Base-by-base conservation (phyloP, 2,888 invertebrate species). In the Microchrysa polita region DNA sequence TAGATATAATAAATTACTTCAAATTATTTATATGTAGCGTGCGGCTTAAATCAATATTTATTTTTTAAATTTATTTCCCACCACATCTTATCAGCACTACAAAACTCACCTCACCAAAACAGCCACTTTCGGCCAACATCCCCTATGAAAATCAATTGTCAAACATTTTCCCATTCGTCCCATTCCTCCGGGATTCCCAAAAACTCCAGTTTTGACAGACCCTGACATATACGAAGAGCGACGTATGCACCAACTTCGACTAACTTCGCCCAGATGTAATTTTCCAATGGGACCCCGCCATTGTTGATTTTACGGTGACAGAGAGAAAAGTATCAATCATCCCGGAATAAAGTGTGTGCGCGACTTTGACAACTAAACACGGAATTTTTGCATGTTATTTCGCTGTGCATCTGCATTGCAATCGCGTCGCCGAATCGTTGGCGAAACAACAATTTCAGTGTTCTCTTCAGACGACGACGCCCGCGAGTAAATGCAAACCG, bases 281-380 rank as follows among this genome's bases (percentile, higher is more conserved):
- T 76, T 76, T 74, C 74, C 74, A 76, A 65, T 75, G 57, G 74
- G 75, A 74, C 76, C 76, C 77, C 77, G 77, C 77, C 77, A 77
- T 77, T 77, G 77, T 77, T 77, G 77, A 77, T 77, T 77, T 77
- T 74, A 74, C 76, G 75, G 74, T 77, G 75, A 77, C 76, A 77
- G 77, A 76, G 76, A 74, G 76, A 76, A 76, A 77, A 77, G 75
- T 76, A 77, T 77, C 75, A 75, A 75, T 61, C 77, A 65, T 48
- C 69, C 20, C 57, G 55, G 59, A n/a, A 59, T 55, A 69, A 69
- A 57, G 55, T 69, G 65, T 65, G 16, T 65, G 20, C 55, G 20
- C 55, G 42, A 40, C 1, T 44, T 48, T 20, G 55, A 55, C 55
- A 42, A 69, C 22, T 40, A 18, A 65, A 65, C 48, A 22, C 65